Conservation (phyloP, 2,888 invertebrate genomes). For the Octonoba sinensis region DNA sequence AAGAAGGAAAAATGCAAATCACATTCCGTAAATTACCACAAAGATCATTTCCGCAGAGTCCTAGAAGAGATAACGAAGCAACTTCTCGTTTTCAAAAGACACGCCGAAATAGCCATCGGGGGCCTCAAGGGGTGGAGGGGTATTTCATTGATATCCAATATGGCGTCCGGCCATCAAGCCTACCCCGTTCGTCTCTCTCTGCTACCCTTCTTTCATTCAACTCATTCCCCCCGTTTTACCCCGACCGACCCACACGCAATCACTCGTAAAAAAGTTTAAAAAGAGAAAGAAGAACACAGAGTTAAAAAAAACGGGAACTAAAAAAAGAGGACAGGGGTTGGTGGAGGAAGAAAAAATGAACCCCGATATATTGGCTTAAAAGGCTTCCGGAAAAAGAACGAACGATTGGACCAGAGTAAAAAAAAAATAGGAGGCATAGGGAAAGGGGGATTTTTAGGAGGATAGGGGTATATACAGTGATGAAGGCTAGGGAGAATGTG, state of each 20-base stretch:
- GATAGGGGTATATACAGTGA: conserved; percentile 63
- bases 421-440: conserved; percentile 9
- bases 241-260: conserved; percentile 62
- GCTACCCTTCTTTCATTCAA: conserved; percentile 54
- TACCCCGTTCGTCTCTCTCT: conserved; percentile 23
- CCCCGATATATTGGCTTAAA: conserved; percentile 63
- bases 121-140: conserved; percentile 14
- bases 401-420: conserved; percentile 37
- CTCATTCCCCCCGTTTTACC: conserved; percentile 61
- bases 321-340: conserved; percentile 19
- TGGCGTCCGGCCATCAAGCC: conserved; percentile 59
- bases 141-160: conserved; percentile 59
- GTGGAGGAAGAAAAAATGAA: conserved; percentile 35
- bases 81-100: conserved; percentile 21
- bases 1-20: too few species aligned
- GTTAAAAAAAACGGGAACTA: conserved; percentile 16
- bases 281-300: conserved; percentile 23
- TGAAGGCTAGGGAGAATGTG: conserved; percentile 53
- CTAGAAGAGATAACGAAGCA: conserved; percentile 50
- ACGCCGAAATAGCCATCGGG: conserved; percentile 47
- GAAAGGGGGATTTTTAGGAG: conserved; percentile 54
- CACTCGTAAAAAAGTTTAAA: conserved; percentile 40
- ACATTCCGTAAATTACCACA: conserved; percentile 34
- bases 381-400: conserved; percentile 61
- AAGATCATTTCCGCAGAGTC: conserved; percentile 46